Evolutionary conservation across 2,888 invertebrate genomes (phyloP).

Genomic region (Cheilosia impressa): DNA sequence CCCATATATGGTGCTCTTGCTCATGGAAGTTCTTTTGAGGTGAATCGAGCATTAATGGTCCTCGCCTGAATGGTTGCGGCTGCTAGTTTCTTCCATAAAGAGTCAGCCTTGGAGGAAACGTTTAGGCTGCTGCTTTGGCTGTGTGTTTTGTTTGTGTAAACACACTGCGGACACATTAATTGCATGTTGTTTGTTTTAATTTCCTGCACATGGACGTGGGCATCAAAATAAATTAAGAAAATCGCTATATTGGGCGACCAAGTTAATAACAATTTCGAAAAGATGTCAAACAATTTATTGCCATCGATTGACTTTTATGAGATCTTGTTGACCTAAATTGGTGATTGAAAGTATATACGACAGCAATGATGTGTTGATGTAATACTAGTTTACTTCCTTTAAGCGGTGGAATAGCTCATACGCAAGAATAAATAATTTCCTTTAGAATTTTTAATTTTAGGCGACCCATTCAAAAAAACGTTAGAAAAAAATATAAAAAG

Average conservation of each 20-base stretch:
- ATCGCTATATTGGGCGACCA: constrained; percentile 48
- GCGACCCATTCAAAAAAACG: too few species aligned
- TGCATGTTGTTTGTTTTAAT: constrained; percentile 64
- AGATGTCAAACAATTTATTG: constrained; percentile 33
- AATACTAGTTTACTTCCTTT: background rate
- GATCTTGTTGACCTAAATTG: constrained; percentile 53
- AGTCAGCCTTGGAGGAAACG: constrained; percentile 34
- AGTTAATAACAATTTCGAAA: constrained; percentile 42
- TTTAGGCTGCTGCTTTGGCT: constrained; percentile 1
- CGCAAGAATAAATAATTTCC: too few species aligned
- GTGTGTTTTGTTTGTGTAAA: constrained; percentile 29
- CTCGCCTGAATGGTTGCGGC: constrained; percentile 42
- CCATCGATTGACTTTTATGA: constrained; percentile 9
- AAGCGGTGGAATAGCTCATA: too few species aligned
- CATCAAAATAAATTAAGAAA: constrained; percentile 57
- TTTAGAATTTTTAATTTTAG: too few species aligned
- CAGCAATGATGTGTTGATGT: background rate
- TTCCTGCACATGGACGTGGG: constrained; percentile 70
- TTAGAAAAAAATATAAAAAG: too few species aligned
- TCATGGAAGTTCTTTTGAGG: constrained; percentile 54
- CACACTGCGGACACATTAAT: constrained; percentile 57
- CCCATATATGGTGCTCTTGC: constrained; percentile 59
- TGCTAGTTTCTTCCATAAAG: constrained; percentile 54
- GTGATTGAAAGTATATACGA: background rate
- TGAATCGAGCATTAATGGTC: constrained; percentile 46